Evolutionary conservation across 2,113 vertebrate species (phyloP).

Genomic region (Anas platyrhynchos): DNA sequence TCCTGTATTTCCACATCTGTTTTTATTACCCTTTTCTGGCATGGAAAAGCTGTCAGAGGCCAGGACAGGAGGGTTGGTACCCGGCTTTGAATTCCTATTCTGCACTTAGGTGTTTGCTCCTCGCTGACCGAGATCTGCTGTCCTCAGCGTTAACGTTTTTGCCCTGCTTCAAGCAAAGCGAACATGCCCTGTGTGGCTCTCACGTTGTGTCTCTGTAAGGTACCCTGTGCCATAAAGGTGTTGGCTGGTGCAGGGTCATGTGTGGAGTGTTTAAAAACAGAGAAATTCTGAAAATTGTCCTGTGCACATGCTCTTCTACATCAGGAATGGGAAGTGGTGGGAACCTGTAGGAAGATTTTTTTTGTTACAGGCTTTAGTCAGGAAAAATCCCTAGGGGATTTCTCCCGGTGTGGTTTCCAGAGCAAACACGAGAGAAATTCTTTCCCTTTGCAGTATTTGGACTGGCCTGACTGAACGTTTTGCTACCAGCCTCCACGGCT

Average conservation of each 20-base stretch:
- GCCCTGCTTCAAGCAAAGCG: not conserved
- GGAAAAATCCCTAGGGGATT: not conserved
- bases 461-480: not conserved
- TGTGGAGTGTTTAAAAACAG: not conserved
- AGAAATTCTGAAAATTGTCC: not conserved
- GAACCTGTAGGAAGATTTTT: not conserved
- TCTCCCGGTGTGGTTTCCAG: not conserved
- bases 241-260: not conserved
- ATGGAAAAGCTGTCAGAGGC: not conserved
- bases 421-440: not conserved
- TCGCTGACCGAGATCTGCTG: not conserved
- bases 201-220: not conserved
- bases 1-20: not conserved
- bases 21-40: not conserved
- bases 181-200: not conserved
- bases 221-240: not conserved
- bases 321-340: not conserved
- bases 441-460: not conserved
- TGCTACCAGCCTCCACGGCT: not conserved
- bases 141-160: not conserved
- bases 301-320: not conserved
- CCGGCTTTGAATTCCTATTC: not conserved
- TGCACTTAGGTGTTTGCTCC: not conserved
- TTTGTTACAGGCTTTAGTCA: not conserved
- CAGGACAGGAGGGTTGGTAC: not conserved